Conservation (phyloP, 2,797 vertebrate species). For the Ambastaia sidthimunki region DNA sequence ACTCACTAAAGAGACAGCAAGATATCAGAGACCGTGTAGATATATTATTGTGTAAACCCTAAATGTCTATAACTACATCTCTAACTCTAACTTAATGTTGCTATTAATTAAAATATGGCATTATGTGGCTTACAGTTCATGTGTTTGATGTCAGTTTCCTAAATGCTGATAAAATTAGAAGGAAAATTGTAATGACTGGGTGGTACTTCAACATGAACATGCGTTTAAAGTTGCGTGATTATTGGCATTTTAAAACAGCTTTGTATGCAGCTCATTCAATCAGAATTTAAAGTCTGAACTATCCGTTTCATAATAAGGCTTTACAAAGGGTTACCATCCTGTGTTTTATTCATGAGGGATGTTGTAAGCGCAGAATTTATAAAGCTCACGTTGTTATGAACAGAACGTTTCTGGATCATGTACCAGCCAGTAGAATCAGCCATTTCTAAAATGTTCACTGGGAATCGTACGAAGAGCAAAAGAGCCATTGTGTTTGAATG, state of each 20-base stretch:
- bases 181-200: not conserved
- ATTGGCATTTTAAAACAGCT: not conserved
- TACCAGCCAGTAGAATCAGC: conserved; percentile 26
- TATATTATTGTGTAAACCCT: not conserved
- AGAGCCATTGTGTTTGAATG: conserved; percentile 46
- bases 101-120: not conserved
- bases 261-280: not conserved
- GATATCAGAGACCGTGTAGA: too few relatives aligned
- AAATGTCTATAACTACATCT: too few relatives aligned
- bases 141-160: not conserved
- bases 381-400: conserved; percentile 23
- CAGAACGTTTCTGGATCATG: conserved; percentile 21
- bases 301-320: conserved; percentile 3
- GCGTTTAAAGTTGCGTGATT: not conserved
- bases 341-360: conserved; percentile 38
- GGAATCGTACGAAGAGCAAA: conserved; percentile 31
- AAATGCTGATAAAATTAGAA: not conserved
- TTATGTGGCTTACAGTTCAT: not conserved
- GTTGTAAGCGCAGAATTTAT: conserved; percentile 32
- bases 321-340: conserved; percentile 6
- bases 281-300: not conserved
- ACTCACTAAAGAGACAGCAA: too few relatives aligned
- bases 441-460: conserved; percentile 15
- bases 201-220: not conserved
- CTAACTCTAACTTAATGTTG: not conserved